Conservation (phyloP, 2,888 invertebrate species). For the Anthrax anthrax region DNA sequence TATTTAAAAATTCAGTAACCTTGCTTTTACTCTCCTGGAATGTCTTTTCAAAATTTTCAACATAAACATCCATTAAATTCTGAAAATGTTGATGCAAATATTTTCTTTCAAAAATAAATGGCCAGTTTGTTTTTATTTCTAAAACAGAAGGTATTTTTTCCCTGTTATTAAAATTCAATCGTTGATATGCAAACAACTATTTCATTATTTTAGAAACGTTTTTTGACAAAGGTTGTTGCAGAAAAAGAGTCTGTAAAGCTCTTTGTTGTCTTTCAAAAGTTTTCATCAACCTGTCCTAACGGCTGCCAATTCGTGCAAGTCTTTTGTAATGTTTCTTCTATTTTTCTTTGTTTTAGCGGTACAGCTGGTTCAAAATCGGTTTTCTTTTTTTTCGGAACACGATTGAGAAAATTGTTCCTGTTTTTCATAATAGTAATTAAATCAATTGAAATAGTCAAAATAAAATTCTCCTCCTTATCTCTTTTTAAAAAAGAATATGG, state of each 20-base stretch:
- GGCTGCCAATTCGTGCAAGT: conserved; percentile 4
- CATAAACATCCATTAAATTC: not conserved
- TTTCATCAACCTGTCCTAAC: not conserved
- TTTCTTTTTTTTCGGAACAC: conserved; percentile 1
- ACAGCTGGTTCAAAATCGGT: not conserved
- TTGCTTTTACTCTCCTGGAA: too few species aligned
- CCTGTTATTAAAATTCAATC: conserved; percentile 2
- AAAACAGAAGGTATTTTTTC: not conserved
- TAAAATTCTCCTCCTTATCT: too few species aligned
- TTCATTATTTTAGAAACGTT: not conserved
- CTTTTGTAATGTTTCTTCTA: not conserved
- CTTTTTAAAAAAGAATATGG: too few species aligned
- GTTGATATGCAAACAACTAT: not conserved
- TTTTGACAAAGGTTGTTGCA: not conserved
- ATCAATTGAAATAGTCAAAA: not conserved
- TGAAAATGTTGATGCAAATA: conserved; percentile 2
- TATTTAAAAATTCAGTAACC: too few species aligned
- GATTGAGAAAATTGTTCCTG: conserved; percentile 4
- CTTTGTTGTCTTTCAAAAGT: conserved; percentile 1
- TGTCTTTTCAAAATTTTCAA: too few species aligned
- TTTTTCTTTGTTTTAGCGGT: conserved; percentile 3
- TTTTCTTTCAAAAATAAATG: conserved; percentile 1
- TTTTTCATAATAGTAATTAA: conserved; percentile 2
- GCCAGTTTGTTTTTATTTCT: conserved; percentile 1
- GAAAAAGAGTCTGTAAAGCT: not conserved